Base-by-base conservation (phyloP, 2,797 vertebrate species). In the Cichlasoma orientale region DNA sequence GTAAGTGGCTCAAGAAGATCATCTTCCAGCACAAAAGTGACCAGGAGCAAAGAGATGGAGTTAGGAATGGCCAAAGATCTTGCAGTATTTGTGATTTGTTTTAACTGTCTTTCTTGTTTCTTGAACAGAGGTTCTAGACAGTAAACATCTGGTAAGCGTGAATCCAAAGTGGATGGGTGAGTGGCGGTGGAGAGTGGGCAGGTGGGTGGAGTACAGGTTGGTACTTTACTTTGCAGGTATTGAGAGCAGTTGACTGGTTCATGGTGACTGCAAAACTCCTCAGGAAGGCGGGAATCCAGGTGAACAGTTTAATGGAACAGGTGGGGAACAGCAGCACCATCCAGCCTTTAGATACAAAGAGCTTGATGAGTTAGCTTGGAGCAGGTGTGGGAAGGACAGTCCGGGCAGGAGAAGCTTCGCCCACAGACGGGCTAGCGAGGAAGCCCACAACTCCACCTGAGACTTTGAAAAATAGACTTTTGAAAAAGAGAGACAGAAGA, bases 1-100 rank as follows among this genome's bases (percentile, higher is more conserved):
- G 4, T 41, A 1, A 44, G 36, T 21, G 0, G 36, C 21, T 63
- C 21, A 16, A 63, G 13, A 25, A 63, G 0, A 25, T 3, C 0
- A 23, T 21, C 10, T 63, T 58, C 41, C 41, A 63, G 36, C 0
- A 1, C n/a, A 36, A 61, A 61, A 23, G 36, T 36, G 23, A 44
- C 36, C 59, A 63, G 59, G 59, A 41, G 36, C 59, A 38, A 44
- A 41, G 14, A 44, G 41, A 44, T 44, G 3, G 25, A 11, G 38
- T 44, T 44, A 63, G 44, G 23, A 63, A 23, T 44, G 38, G 14
- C 38, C 44, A 23, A 63, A 63, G 21, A 44, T 63, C 38, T 44
- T 63, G 59, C 59, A 44, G 11, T 27, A 63, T 63, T 44, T 63
- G 14, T 44, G 38, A 12, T 38, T 12, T 38, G 11, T 11, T 38